A percentile compares a stretch with the other conserved stretches of the same genome.
phyloP scores from a whole-genome alignment of 1,140 invertebrate species.

The Xylocopa sonorina region DNA sequence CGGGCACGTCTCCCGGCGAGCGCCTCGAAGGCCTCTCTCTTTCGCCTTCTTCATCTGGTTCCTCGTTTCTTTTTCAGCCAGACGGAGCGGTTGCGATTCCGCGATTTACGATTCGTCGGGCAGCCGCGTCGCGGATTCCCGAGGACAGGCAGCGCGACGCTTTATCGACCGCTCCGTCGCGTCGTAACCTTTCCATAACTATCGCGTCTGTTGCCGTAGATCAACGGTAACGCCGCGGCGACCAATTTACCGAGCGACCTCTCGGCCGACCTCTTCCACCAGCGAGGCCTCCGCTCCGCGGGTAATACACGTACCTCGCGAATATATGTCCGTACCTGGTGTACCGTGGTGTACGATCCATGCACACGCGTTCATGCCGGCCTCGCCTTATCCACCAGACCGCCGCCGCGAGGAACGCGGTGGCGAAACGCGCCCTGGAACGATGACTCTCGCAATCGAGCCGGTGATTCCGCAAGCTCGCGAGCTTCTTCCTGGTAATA shows the following conservation, averaged over 20 bases:
- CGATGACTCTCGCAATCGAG: slow-evolving; percentile 4
- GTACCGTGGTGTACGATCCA: slow-evolving; percentile 52
- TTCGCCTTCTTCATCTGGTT: too few relatives aligned
- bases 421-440: slow-evolving; percentile 39
- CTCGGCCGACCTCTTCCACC: slow-evolving; percentile 72
- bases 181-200: slow-evolving; percentile 76
- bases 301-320: slow-evolving; percentile 61
- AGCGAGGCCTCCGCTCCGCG: slow-evolving; percentile 51
- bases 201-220: slow-evolving; percentile 75
- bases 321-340: slow-evolving; percentile 58
- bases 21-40: slow-evolving; percentile 7
- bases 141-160: slow-evolving; percentile 70
- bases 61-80: slow-evolving; percentile 40
- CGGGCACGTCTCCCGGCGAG: slow-evolving; percentile 27
- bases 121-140: slow-evolving; percentile 64
- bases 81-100: slow-evolving; percentile 64
- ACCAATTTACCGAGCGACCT: slow-evolving; percentile 76
- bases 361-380: slow-evolving; percentile 40
- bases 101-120: slow-evolving; percentile 71
- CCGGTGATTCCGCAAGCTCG: background rate
- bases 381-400: slow-evolving; percentile 20
- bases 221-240: slow-evolving; percentile 72
- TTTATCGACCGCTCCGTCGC: slow-evolving; percentile 69
- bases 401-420: slow-evolving; percentile 10
- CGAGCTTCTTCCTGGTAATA: background rate